These are phyloP conservation scores for Pasiphila rectangulata DNA, from an alignment of 2,888 invertebrate species.

Conservation along the genomic window DNA sequence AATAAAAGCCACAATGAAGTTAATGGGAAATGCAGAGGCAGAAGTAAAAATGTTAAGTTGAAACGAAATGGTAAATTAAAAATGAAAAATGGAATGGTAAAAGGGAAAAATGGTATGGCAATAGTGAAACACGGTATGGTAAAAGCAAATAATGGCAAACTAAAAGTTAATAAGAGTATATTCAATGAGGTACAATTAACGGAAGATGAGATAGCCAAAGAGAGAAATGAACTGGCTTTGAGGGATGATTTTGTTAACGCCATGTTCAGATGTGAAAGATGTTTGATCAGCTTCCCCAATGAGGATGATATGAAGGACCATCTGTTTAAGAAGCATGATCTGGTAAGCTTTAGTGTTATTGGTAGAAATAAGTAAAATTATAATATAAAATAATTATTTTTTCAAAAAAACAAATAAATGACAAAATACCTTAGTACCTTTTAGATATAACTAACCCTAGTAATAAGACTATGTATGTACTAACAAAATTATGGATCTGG, in stretches of 20 bases:
- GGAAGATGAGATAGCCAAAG: slow-evolving; percentile 49
- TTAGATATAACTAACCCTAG: too few species aligned
- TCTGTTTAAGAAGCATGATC: slow-evolving; percentile 53
- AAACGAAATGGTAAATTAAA: neutral
- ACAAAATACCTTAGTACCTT: too few species aligned
- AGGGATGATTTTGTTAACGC: slow-evolving; percentile 63
- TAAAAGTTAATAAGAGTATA: slow-evolving; percentile 29
- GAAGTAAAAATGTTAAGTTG: neutral
- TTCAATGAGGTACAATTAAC: slow-evolving; percentile 51
- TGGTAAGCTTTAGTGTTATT: slow-evolving; percentile 43
- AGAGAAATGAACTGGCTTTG: slow-evolving; percentile 41
- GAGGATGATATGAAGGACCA: slow-evolving; percentile 65
- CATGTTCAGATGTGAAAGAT: slow-evolving; percentile 60
- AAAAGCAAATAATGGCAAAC: slow-evolving; percentile 36
- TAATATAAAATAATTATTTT: too few species aligned
- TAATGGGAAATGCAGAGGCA: neutral
- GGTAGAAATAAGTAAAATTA: neutral
- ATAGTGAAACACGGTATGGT: slow-evolving; percentile 3
- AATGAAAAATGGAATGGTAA: neutral
- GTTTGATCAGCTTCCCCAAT: slow-evolving; percentile 61
- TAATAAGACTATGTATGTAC: too few species aligned
- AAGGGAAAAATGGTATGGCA: neutral
- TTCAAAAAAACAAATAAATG: too few species aligned
- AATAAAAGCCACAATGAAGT: neutral
- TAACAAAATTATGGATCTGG: too few species aligned